These are phyloP conservation scores for Caenorhabditis tropicalis DNA, from an alignment of 1,140 invertebrate species.

Conservation along the genomic window DNA sequence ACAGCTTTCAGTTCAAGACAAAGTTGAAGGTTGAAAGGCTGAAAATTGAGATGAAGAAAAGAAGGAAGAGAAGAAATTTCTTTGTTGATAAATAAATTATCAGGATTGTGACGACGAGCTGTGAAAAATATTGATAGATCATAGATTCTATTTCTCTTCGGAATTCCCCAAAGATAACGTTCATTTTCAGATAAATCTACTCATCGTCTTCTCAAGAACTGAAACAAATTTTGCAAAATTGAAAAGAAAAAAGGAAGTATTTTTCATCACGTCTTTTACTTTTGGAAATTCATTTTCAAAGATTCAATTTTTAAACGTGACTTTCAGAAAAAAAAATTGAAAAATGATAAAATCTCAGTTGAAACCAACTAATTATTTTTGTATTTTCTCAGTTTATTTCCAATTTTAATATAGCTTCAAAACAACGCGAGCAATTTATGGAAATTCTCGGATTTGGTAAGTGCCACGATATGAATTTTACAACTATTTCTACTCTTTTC, in stretches of 20 bases:
- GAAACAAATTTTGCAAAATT: too few species aligned
- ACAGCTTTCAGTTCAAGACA: constrained; percentile 1
- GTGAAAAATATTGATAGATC: not conserved
- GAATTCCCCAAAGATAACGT: too few species aligned
- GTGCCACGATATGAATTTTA: not conserved
- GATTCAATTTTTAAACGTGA: not conserved
- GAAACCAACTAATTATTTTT: too few species aligned
- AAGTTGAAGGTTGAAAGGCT: not conserved
- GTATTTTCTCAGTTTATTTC: not conserved
- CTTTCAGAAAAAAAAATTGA: not conserved
- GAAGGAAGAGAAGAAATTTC: too few species aligned
- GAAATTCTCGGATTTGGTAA: not conserved
- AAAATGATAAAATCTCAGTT: not conserved
- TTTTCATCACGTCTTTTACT: too few species aligned
- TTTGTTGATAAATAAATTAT: not conserved
- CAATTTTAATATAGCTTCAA: not conserved
- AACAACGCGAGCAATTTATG: not conserved
- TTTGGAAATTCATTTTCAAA: too few species aligned
- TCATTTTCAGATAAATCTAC: too few species aligned
- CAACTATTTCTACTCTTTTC: not conserved
- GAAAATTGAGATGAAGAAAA: not conserved
- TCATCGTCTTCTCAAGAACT: too few species aligned
- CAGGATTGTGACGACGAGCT: not conserved
- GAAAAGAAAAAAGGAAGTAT: too few species aligned
- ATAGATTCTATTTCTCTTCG: not conserved